These are phyloP conservation scores for Phengaris alcon DNA, from an alignment of 2,888 invertebrate species.

Conservation along the genomic window DNA sequence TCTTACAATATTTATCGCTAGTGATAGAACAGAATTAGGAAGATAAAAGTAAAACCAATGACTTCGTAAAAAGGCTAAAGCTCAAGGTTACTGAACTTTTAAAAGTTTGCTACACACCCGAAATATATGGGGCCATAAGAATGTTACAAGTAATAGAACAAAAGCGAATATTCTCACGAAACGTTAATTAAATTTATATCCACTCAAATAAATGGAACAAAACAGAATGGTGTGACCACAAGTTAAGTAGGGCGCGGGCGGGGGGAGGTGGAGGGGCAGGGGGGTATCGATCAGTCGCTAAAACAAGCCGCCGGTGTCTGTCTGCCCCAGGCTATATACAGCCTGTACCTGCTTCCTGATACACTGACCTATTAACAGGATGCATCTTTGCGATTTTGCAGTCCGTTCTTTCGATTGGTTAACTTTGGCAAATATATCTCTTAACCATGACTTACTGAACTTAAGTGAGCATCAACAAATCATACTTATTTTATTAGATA, in stretches of 20 bases:
- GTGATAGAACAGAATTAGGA: neutral
- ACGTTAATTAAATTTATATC: slow-evolving; percentile 29
- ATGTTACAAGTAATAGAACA: slow-evolving; percentile 22
- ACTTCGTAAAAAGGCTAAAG: neutral
- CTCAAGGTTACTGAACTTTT: neutral
- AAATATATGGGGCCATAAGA: neutral
- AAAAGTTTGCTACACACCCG: slow-evolving; percentile 8
- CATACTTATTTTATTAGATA: too few species aligned
- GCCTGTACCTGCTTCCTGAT: slow-evolving; percentile 60
- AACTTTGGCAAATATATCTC: neutral
- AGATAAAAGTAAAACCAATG: neutral
- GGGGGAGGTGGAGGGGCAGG: slow-evolving; percentile 44
- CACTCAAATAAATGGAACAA: slow-evolving; percentile 59
- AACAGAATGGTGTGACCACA: slow-evolving; percentile 61
- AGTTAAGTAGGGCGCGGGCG: slow-evolving; percentile 68
- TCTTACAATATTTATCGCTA: too few species aligned
- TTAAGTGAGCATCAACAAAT: too few species aligned
- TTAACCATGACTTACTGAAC: too few species aligned
- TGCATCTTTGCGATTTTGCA: slow-evolving; percentile 10
- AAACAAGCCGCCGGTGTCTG: slow-evolving; percentile 64
- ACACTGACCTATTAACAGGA: slow-evolving; percentile 65
- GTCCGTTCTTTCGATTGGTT: neutral
- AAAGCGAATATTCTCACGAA: slow-evolving; percentile 22
- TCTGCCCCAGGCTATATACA: slow-evolving; percentile 54
- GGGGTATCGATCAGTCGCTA: slow-evolving; percentile 71